Evolutionary conservation across 1,140 invertebrate species (phyloP), one percentile per base, ranked within the genome.

Genomic region (Zelostemma sp.): DNA sequence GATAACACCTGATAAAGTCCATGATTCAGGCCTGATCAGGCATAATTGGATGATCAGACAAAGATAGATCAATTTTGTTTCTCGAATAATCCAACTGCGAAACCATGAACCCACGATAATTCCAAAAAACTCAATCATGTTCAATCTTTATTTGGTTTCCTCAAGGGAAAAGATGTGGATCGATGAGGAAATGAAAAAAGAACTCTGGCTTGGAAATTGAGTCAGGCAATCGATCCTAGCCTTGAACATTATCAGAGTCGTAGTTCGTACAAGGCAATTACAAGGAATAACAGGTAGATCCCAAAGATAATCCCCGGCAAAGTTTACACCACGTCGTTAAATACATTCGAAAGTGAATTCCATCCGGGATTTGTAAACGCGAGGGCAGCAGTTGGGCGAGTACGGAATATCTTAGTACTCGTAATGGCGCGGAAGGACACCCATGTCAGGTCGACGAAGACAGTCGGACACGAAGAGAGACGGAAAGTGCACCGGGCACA

Each of bases 401-500:
- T 11, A 1, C 11, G 19, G 19, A 21, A 49, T 31, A 49, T 28
- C 19, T 33, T 28, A 14, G 47, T 31, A 21, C 28, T 14, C 25
- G 14, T 49, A 49, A 49, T 12, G 25, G 18, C n/a, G 18, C 28
- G 12, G 25, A 21, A 49, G 47, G 47, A 49, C 21, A 31, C 47
- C 47, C 47, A 28, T 49, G 47, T 49, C 47, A 49, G 28, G 4
- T 19, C 2, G 16, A 47, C 17, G 21, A 47, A 21, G 17, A 18
- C 2, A 19, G 19, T n/a, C n/a, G n/a, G n/a, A n/a, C n/a, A 25
- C 9, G 8, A 19, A 48, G 4, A 25, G 17, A 49, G 47, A 49
- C 6, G 57, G 58, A 47, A 54, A 31, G 53, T 54, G 55, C n/a
- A 43, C 58, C 60, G 58, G 46, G 38, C 45, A 60, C 6, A 60